These are phyloP conservation scores for Noctua fimbriata DNA, from an alignment of 2,888 invertebrate species.

Conservation along the genomic window DNA sequence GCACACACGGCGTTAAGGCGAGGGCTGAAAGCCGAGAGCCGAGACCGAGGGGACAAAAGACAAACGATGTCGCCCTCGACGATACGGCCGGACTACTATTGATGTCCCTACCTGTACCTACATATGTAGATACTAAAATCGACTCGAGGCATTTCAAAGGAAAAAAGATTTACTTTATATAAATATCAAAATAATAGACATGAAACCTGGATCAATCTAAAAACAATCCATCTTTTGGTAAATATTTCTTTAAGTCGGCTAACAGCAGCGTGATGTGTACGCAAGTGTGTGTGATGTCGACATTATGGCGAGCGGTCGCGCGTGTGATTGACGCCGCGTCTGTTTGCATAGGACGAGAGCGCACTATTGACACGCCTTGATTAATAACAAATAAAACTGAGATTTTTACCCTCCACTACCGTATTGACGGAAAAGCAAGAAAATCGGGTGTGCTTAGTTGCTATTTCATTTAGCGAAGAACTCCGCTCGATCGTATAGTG, in stretches of 20 bases:
- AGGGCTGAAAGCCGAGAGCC: constrained; percentile 14
- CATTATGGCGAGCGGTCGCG: constrained; percentile 6
- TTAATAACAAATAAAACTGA: constrained; percentile 64
- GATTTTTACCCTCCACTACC: constrained; percentile 24
- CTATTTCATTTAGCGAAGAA: constrained; percentile 58
- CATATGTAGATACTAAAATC: not conserved
- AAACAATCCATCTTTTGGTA: not conserved
- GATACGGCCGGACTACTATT: constrained; percentile 55
- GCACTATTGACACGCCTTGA: constrained; percentile 63
- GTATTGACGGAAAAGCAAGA: constrained; percentile 41
- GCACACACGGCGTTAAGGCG: constrained; percentile 51
- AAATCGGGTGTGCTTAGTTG: constrained; percentile 51
- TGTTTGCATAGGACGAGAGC: constrained; percentile 56
- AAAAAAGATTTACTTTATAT: not conserved
- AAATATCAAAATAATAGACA: constrained; percentile 6
- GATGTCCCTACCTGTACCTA: constrained; percentile 45
- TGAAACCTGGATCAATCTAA: not conserved
- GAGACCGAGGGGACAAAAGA: constrained; percentile 52
- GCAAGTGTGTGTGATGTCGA: constrained; percentile 13
- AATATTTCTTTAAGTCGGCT: not conserved
- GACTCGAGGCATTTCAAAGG: not conserved
- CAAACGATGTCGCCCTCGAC: constrained; percentile 62
- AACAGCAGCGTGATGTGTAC: constrained; percentile 2
- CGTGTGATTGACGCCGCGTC: constrained; percentile 48
- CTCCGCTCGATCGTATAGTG: constrained; percentile 57